Conservation (phyloP, 2,797 vertebrate species). For the Scyliorhinus canicula region DNA sequence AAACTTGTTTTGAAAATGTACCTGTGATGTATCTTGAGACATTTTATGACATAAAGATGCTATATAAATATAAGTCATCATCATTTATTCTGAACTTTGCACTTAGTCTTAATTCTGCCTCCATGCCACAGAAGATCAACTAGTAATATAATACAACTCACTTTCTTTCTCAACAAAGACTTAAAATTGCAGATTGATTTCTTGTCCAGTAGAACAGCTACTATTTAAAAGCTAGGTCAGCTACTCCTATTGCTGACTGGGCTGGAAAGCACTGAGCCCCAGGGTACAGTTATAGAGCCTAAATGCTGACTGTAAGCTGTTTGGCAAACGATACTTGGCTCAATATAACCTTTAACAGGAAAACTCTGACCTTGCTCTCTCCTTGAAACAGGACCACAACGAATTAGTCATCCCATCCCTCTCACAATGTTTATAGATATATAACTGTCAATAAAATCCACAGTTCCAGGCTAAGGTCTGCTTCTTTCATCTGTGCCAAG, state of each 20-base stretch:
- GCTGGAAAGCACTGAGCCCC: background rate
- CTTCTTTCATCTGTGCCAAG: background rate
- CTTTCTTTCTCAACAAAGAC: background rate
- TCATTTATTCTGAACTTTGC: background rate
- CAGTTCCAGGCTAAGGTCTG: background rate
- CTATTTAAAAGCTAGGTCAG: background rate
- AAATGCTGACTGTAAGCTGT: background rate
- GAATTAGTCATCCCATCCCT: background rate
- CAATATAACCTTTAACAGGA: background rate
- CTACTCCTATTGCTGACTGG: background rate
- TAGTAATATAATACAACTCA: background rate
- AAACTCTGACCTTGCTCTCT: background rate
- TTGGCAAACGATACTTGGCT: background rate
- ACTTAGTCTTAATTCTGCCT: background rate
- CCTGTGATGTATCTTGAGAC: background rate
- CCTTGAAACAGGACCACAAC: background rate
- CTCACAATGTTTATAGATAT: background rate
- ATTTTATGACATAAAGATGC: background rate
- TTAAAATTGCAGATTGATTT: background rate
- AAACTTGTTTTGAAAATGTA: background rate
- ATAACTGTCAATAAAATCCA: background rate
- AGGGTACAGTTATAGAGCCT: background rate
- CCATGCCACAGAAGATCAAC: background rate
- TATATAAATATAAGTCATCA: background rate
- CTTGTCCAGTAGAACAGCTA: background rate